Conservation (phyloP, 1,140 invertebrate genomes). For the Nomia melanderi region DNA sequence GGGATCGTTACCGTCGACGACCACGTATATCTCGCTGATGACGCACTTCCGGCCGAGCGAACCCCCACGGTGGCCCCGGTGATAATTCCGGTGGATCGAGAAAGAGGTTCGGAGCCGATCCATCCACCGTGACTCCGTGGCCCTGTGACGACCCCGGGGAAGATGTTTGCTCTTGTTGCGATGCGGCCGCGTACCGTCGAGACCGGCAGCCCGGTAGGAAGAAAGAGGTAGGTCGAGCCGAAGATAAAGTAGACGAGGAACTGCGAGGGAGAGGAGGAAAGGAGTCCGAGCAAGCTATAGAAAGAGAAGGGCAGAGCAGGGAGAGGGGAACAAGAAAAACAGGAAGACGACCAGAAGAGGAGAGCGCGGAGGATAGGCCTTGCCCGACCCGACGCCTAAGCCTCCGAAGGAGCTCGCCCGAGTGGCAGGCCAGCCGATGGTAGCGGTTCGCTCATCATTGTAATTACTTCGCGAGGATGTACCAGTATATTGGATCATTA, state of each 20-base stretch:
- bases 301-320: constrained; percentile 12
- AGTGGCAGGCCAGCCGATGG: constrained; percentile 58
- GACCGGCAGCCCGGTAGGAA: constrained; percentile 44
- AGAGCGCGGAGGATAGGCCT: constrained; percentile 38
- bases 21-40: constrained; percentile 68
- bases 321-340: constrained; percentile 14
- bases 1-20: constrained; percentile 55
- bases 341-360: constrained; percentile 5
- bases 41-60: constrained; percentile 73
- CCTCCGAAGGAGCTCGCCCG: constrained; percentile 64
- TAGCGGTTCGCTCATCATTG: constrained; percentile 79
- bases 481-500: constrained; percentile 79
- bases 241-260: constrained; percentile 29
- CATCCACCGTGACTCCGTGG: constrained; percentile 73
- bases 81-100: constrained; percentile 73
- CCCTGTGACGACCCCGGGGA: constrained; percentile 75
- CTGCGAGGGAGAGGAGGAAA: constrained; percentile 35
- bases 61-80: constrained; percentile 64
- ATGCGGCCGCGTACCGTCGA: constrained; percentile 60
- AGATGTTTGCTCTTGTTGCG: constrained; percentile 77
- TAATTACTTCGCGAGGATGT: constrained; percentile 79
- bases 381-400: constrained; percentile 59
- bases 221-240: constrained; percentile 36
- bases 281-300: constrained; percentile 16
- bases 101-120: constrained; percentile 61